phyloP scores from a whole-genome alignment of 2,113 vertebrate species.

The Calypte anna region DNA sequence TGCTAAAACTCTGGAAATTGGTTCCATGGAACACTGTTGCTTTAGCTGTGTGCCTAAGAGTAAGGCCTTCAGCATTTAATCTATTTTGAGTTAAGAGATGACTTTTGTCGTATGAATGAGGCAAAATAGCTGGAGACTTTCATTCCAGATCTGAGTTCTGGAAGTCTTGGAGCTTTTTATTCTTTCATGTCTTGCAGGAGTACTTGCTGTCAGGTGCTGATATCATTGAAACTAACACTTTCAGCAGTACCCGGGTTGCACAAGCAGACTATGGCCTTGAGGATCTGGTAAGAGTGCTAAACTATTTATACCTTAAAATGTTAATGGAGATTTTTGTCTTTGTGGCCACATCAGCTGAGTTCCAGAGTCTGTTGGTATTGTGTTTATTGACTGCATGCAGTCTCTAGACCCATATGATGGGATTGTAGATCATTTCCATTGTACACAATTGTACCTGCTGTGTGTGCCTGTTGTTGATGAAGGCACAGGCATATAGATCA shows the following conservation, averaged over 20 bases:
- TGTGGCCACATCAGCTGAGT: neutral
- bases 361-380: neutral
- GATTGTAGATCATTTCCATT: neutral
- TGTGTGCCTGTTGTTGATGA: neutral
- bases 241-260: slow-evolving; percentile 91
- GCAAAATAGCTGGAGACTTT: neutral
- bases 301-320: neutral
- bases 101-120: neutral
- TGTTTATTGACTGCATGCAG: neutral
- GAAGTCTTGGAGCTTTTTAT: neutral
- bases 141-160: neutral
- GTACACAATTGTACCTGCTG: neutral
- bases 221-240: slow-evolving; percentile 97
- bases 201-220: slow-evolving; percentile 93
- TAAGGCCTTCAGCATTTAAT: neutral
- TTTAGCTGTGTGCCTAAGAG: neutral
- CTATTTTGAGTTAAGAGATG: neutral
- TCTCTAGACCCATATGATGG: neutral
- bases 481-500: neutral
- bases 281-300: slow-evolving; percentile 81
- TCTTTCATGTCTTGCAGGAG: slow-evolving; percentile 78
- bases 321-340: neutral
- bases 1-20: neutral
- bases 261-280: slow-evolving; percentile 94
- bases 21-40: neutral